Evolutionary conservation across 2,113 vertebrate genomes (phyloP).

Genomic region (Heterotis niloticus): DNA sequence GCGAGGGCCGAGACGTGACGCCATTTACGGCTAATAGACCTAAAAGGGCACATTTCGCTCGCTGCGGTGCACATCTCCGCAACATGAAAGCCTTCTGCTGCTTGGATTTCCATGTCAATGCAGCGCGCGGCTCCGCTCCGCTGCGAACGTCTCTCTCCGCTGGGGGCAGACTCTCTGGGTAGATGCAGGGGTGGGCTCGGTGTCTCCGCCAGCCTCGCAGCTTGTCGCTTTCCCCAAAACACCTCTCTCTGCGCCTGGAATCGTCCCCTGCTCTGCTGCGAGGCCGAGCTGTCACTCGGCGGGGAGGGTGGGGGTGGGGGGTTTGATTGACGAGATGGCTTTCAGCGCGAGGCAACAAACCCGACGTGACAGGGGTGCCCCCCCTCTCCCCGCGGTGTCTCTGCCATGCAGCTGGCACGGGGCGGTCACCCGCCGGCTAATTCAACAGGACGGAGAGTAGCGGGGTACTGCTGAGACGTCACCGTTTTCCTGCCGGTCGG

Average conservation of each 20-base stretch:
- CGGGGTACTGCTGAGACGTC: slow-evolving; percentile 17
- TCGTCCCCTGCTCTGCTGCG: slow-evolving; percentile 21
- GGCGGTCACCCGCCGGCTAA: slow-evolving; percentile 25
- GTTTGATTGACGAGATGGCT: slow-evolving; percentile 41
- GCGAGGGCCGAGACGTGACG: not conserved
- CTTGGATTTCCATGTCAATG: slow-evolving; percentile 19
- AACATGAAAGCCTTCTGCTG: not conserved
- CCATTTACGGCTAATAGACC: slow-evolving; percentile 1
- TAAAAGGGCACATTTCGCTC: not conserved
- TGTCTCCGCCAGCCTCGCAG: slow-evolving; percentile 2
- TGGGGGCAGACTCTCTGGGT: not conserved
- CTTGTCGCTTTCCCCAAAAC: slow-evolving; percentile 18
- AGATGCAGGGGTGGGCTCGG: slow-evolving; percentile 10
- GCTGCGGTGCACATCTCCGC: not conserved
- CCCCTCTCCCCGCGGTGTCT: not conserved
- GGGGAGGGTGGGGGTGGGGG: slow-evolving; percentile 4
- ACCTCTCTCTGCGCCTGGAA: slow-evolving; percentile 24
- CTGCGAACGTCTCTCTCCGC: not conserved
- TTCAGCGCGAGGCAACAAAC: slow-evolving; percentile 27
- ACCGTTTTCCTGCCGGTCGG: not conserved
- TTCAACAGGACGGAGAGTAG: slow-evolving; percentile 33
- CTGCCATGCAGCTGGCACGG: not conserved
- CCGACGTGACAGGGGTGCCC: slow-evolving; percentile 6
- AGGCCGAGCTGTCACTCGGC: slow-evolving; percentile 33
- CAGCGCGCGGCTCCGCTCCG: not conserved